phyloP scores from a whole-genome alignment of 2,797 vertebrate genomes.

The Tiaroga cobitis region DNA sequence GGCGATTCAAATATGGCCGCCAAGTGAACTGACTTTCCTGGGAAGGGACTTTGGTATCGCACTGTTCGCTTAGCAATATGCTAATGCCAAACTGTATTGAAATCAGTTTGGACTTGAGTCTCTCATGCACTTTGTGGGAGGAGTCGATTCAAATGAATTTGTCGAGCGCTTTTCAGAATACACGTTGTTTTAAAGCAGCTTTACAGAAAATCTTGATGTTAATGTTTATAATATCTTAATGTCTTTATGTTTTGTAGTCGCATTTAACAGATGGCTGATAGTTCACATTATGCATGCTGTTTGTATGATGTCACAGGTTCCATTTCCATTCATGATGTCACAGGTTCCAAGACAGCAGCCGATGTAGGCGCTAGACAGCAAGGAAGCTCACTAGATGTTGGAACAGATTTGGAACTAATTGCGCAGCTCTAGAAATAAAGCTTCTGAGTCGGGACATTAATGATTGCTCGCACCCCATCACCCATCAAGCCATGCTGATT shows the following conservation, averaged over 20 bases:
- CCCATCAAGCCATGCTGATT: conserved; percentile 42
- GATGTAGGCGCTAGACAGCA: neutral
- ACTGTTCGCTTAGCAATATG: neutral
- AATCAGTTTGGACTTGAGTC: neutral
- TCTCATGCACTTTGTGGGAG: no score
- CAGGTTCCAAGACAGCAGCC: neutral
- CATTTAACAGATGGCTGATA: neutral
- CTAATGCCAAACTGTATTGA: neutral
- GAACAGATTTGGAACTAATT: neutral
- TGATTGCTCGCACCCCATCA: conserved; percentile 20
- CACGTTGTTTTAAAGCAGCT: no score
- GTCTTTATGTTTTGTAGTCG: neutral
- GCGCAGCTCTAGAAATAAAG: conserved; percentile 25
- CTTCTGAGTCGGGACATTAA: conserved; percentile 24
- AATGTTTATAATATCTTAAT: no score
- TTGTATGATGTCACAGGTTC: neutral
- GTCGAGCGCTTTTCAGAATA: no score
- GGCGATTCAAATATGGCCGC: neutral
- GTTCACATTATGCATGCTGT: neutral
- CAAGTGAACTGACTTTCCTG: neutral
- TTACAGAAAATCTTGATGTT: no score
- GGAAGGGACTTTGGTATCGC: neutral
- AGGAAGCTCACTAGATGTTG: neutral
- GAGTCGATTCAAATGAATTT: neutral
- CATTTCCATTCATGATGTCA: neutral